Evolutionary conservation across 2,113 vertebrate species (phyloP).

Genomic region (Chloropsis cyanopogon): DNA sequence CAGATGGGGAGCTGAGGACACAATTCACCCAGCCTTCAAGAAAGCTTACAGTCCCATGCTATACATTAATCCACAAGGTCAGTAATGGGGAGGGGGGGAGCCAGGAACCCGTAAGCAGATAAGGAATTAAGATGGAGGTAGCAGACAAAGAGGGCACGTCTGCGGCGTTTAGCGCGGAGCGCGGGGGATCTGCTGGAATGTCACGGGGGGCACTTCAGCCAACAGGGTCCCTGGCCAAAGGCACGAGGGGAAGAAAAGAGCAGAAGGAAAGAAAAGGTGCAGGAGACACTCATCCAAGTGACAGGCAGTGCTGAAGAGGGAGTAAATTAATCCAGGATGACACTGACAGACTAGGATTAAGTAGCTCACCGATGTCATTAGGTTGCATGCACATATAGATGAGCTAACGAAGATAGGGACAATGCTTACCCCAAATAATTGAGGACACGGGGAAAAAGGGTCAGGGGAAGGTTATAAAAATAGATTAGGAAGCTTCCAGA

Average conservation of each 20-base stretch:
- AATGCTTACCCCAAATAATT: slow-evolving; percentile 62
- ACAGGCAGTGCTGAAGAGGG: slow-evolving; percentile 40
- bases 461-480: slow-evolving; percentile 42
- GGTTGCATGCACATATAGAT: slow-evolving; percentile 45
- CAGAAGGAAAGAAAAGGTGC: slow-evolving; percentile 32
- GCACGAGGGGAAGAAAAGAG: neutral
- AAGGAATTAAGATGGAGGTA: slow-evolving; percentile 68
- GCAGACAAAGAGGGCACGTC: slow-evolving; percentile 46
- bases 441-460: slow-evolving; percentile 23
- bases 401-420: slow-evolving; percentile 51
- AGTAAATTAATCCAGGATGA: slow-evolving; percentile 63
- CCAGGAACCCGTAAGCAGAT: slow-evolving; percentile 50
- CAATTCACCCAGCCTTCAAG: slow-evolving; percentile 69
- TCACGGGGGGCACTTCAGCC: slow-evolving; percentile 9
- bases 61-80: slow-evolving; percentile 70
- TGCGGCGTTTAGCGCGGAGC: neutral
- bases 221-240: neutral
- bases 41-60: slow-evolving; percentile 64
- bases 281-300: slow-evolving; percentile 26
- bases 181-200: slow-evolving; percentile 47
- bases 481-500: slow-evolving; percentile 28
- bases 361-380: slow-evolving; percentile 60
- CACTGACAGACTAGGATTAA: slow-evolving; percentile 65
- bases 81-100: slow-evolving; percentile 44
- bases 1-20: slow-evolving; percentile 69